These are phyloP conservation scores for Percopsis omiscomaycus DNA, from an alignment of 2,797 vertebrate species.

Conservation along the genomic window DNA sequence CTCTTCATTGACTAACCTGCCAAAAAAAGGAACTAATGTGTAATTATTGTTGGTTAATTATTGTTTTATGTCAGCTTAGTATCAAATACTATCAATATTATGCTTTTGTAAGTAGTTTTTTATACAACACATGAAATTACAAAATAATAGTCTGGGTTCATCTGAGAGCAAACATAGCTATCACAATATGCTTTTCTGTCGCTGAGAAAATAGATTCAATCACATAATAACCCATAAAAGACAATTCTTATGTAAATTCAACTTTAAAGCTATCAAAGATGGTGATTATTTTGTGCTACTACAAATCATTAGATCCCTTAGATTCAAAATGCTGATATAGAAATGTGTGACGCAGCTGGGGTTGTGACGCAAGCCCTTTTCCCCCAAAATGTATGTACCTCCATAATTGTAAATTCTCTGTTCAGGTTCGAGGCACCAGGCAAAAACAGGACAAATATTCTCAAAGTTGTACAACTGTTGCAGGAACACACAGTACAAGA, in stretches of 20 bases:
- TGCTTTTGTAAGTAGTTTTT: no score
- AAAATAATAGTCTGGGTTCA: no score
- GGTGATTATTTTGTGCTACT: neutral
- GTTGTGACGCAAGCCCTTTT: neutral
- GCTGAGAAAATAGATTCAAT: no score
- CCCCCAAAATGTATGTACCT: neutral
- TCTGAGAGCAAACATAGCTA: no score
- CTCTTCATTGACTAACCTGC: no score
- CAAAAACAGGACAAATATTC: neutral
- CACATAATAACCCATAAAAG: neutral
- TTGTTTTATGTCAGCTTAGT: no score
- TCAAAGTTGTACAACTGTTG: neutral
- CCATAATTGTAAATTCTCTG: neutral
- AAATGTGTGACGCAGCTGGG: neutral
- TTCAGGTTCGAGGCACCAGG: no score
- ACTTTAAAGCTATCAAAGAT: neutral
- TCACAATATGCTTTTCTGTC: no score
- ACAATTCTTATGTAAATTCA: neutral
- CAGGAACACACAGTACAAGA: constrained; percentile 2
- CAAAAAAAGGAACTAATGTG: no score
- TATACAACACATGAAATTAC: no score
- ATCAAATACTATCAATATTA: no score
- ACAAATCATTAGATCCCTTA: neutral
- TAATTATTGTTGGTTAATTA: no score
- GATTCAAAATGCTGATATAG: neutral